Conservation (phyloP, 2,888 invertebrate genomes). For the Boloria selene region DNA sequence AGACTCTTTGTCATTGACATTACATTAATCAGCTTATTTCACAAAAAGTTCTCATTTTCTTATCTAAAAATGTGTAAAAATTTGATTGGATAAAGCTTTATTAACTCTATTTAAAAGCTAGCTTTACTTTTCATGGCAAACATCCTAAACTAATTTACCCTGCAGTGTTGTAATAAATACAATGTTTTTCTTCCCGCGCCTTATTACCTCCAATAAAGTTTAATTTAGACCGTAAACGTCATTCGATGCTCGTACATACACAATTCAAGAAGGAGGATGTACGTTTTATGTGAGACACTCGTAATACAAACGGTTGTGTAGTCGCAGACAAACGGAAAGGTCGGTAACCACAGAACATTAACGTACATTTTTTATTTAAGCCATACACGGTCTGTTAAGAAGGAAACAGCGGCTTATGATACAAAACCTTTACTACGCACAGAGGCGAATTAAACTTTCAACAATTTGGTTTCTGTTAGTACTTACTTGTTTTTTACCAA, state of each 20-base stretch:
- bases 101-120: too few species aligned
- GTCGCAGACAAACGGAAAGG: slow-evolving; percentile 31
- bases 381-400: slow-evolving; percentile 16
- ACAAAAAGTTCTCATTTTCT: too few species aligned
- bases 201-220: neutral
- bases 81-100: too few species aligned
- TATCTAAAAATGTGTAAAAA: too few species aligned
- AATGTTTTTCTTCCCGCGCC: neutral
- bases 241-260: neutral
- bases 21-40: too few species aligned
- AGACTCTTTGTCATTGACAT: too few species aligned
- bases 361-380: slow-evolving; percentile 33
- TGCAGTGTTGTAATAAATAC: neutral
- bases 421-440: neutral
- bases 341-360: slow-evolving; percentile 32
- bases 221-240: slow-evolving; percentile 12
- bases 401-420: slow-evolving; percentile 5
- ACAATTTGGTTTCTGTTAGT: too few species aligned
- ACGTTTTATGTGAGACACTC: slow-evolving; percentile 18
- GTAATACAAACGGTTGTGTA: slow-evolving; percentile 24
- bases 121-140: too few species aligned
- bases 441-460: too few species aligned
- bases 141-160: too few species aligned
- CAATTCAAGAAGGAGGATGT: slow-evolving; percentile 4
- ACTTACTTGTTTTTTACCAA: too few species aligned